Conservation (phyloP, 2,797 vertebrate species). For the Xiphophorus birchmanni region DNA sequence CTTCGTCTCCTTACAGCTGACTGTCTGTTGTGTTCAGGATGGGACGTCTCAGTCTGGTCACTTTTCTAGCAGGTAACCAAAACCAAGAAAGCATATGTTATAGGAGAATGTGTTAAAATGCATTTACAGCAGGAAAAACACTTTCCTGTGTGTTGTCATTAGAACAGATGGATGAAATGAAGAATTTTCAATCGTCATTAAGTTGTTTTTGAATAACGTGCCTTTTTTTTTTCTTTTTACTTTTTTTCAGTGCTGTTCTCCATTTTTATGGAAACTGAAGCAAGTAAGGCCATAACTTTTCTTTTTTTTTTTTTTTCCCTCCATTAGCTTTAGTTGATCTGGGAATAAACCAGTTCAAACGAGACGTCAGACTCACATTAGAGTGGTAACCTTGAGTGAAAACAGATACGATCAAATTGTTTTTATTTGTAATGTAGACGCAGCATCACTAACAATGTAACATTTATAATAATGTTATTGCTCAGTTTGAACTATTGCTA, state of each 20-base stretch:
- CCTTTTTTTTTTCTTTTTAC: background rate
- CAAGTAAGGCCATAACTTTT: constrained; percentile 66
- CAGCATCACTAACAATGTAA: background rate
- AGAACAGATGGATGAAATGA: background rate
- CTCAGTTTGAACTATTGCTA: background rate
- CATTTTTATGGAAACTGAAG: constrained; percentile 73
- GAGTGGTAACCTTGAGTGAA: background rate
- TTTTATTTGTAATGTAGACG: background rate
- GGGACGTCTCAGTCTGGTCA: constrained; percentile 55
- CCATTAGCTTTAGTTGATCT: background rate
- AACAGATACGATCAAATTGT: background rate
- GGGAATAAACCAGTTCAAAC: background rate
- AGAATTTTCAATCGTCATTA: background rate
- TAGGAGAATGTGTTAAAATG: background rate
- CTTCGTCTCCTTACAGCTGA: constrained; percentile 23
- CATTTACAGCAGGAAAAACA: background rate
- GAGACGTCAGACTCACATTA: background rate
- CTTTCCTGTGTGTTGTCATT: background rate
- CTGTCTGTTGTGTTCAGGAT: constrained; percentile 63
- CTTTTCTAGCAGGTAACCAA: constrained; percentile 69
- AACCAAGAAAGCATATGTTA: background rate
- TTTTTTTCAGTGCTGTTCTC: constrained; percentile 62
- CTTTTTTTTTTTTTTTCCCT: too few relatives aligned
- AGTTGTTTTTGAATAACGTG: background rate
- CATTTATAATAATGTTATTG: background rate